phyloP scores from a whole-genome alignment of 2,113 vertebrate species.

The Vulpes ferrilata region DNA sequence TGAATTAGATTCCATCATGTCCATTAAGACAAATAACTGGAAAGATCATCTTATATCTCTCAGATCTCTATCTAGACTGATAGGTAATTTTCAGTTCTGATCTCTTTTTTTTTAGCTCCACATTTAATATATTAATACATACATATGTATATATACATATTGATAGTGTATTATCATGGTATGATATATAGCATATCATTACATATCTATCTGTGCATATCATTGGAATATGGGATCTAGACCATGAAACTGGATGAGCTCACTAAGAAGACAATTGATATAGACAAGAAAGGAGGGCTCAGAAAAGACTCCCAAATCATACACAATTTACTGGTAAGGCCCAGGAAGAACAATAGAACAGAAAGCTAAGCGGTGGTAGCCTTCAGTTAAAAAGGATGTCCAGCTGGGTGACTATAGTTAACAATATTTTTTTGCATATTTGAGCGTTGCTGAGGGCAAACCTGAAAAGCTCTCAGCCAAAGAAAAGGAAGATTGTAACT shows the following conservation, averaged over 20 bases:
- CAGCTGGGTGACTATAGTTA: background rate
- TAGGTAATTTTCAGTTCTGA: background rate
- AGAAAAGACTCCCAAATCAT: background rate
- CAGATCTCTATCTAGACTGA: background rate
- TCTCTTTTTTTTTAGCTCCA: background rate
- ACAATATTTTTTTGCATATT: background rate
- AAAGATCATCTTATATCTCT: background rate
- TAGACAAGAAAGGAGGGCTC: background rate
- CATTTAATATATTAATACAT: background rate
- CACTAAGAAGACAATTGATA: background rate
- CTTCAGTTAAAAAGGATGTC: background rate
- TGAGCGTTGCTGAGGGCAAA: background rate
- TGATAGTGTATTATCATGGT: background rate
- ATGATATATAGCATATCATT: background rate
- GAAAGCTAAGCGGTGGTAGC: background rate
- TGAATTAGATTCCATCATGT: background rate
- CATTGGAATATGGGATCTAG: background rate
- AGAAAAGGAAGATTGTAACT: background rate
- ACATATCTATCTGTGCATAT: background rate
- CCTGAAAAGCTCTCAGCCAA: background rate
- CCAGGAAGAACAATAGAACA: background rate
- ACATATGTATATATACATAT: background rate
- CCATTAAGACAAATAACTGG: background rate
- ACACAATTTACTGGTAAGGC: background rate
- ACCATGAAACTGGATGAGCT: too few relatives aligned